Percentiles rank a stretch among this genome's conserved stretches.
These are phyloP conservation scores for Piaya cayana DNA, from an alignment of 2,113 vertebrate genomes.

Conservation along the genomic window DNA sequence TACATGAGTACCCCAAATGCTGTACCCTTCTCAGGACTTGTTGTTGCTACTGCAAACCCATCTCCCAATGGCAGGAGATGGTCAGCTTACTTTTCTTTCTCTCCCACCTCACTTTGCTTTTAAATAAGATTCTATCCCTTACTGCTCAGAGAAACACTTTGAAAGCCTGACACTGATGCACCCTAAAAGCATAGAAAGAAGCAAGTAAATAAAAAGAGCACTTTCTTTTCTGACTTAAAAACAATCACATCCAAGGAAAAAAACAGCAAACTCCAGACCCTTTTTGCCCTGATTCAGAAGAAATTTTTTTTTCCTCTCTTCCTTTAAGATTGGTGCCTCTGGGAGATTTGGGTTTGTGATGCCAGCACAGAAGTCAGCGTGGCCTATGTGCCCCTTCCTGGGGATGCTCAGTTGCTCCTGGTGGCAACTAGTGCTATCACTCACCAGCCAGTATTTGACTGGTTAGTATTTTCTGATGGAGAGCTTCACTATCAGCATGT, in stretches of 20 bases:
- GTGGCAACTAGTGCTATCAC: background rate
- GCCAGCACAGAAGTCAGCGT: background rate
- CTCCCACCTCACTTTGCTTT: background rate
- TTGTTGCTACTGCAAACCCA: background rate
- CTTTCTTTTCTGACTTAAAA: conserved; percentile 31
- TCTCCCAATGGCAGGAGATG: background rate
- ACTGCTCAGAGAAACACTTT: background rate
- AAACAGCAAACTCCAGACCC: background rate
- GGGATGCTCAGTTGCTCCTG: background rate
- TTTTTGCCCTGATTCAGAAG: background rate
- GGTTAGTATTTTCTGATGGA: background rate
- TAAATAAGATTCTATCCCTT: conserved; percentile 1
- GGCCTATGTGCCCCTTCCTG: background rate
- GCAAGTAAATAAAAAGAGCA: conserved; percentile 32
- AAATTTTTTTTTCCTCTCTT: background rate
- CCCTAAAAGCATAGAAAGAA: conserved; percentile 35
- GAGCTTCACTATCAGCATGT: background rate
- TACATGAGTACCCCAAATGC: background rate
- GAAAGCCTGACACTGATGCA: background rate
- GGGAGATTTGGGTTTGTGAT: background rate
- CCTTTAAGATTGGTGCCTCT: background rate
- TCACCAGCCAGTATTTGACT: background rate
- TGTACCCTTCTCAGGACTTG: background rate
- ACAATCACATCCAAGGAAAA: background rate
- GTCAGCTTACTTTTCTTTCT: background rate